Percentiles rank a stretch among this genome's conserved stretches.
Conservation (phyloP, 2,113 vertebrate genomes). For the Romanogobio albipinnatus region DNA sequence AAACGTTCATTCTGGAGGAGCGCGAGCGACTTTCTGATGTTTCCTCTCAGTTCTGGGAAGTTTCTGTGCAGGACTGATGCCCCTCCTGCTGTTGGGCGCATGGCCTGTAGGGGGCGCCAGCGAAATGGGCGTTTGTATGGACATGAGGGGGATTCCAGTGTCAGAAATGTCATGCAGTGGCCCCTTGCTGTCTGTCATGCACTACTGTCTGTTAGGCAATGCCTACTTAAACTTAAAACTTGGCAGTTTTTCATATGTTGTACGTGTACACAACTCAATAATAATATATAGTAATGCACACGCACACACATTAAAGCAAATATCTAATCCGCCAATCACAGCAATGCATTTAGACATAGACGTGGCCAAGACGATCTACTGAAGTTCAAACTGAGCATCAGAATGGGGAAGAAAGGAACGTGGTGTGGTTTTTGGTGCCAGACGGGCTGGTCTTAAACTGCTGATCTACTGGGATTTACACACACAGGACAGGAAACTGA, state of each 20-base stretch:
- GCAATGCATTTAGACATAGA: too few relatives aligned
- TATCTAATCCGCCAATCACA: too few relatives aligned
- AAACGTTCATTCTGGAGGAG: constrained; percentile 1
- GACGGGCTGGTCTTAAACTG: too few relatives aligned
- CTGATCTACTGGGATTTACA: too few relatives aligned
- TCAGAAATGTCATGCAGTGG: constrained; percentile 16
- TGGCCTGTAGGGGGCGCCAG: constrained; percentile 45
- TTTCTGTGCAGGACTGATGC: constrained; percentile 32
- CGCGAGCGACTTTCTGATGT: constrained; percentile 25
- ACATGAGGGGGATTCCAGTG: constrained; percentile 7
- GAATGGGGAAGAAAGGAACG: too few relatives aligned
- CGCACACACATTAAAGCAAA: too few relatives aligned
- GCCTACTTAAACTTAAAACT: background rate
- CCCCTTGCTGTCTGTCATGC: background rate
- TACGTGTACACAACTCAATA: too few relatives aligned
- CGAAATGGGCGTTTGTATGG: background rate
- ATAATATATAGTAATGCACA: too few relatives aligned
- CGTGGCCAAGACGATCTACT: too few relatives aligned
- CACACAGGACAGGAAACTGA: too few relatives aligned
- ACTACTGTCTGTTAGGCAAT: background rate
- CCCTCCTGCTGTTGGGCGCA: constrained; percentile 1
- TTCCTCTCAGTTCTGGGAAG: constrained; percentile 9
- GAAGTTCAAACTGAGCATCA: too few relatives aligned
- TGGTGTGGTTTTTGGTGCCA: too few relatives aligned
- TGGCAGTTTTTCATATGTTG: background rate